Percentiles rank a stretch among this genome's conserved stretches.
Evolutionary conservation across 2,888 invertebrate species (phyloP).

Genomic region (Teleogryllus oceanicus): DNA sequence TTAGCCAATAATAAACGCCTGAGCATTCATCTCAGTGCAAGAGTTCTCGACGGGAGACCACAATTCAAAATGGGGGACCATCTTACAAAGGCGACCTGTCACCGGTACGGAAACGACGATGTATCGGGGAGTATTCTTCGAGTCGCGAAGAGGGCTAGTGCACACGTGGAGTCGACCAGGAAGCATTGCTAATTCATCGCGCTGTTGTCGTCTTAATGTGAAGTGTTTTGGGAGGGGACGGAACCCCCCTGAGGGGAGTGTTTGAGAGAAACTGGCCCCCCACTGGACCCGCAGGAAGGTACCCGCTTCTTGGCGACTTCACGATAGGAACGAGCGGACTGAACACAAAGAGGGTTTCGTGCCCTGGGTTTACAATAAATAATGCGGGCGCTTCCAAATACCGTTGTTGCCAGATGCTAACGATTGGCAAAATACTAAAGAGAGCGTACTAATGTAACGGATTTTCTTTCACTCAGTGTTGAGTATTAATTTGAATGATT

Average conservation of each 20-base stretch:
- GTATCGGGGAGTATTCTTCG: background rate
- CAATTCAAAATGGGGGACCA: background rate
- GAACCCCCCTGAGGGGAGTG: background rate
- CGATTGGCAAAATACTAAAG: too few species aligned
- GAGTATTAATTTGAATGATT: too few species aligned
- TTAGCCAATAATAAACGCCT: background rate
- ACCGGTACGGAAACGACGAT: background rate
- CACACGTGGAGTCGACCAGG: background rate
- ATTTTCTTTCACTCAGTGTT: too few species aligned
- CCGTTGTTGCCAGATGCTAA: too few species aligned
- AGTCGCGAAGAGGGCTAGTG: background rate
- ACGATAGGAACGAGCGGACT: too few species aligned
- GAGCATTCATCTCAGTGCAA: background rate
- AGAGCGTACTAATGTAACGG: too few species aligned
- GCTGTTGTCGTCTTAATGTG: background rate
- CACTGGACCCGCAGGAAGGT: background rate
- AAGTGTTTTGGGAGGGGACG: background rate
- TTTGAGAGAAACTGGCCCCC: background rate
- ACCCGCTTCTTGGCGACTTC: background rate
- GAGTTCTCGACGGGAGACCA: background rate
- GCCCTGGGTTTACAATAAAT: too few species aligned
- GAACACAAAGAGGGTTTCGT: too few species aligned
- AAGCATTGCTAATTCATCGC: background rate
- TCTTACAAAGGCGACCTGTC: slow-evolving; percentile 5
- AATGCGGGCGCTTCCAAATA: too few species aligned